phyloP scores from a whole-genome alignment of 2,797 vertebrate genomes.

The Lutjanus argentimaculatus region DNA sequence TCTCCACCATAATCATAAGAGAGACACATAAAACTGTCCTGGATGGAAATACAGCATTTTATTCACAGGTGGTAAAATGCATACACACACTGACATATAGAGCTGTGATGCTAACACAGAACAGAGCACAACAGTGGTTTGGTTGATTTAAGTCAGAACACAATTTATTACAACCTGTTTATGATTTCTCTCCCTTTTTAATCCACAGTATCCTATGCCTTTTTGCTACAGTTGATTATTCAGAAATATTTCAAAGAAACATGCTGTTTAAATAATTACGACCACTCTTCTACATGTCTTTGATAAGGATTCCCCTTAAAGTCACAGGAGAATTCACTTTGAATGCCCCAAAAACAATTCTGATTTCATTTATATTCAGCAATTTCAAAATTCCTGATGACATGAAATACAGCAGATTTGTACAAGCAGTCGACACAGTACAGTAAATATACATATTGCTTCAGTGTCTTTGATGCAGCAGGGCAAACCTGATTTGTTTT shows the following conservation, averaged over 20 bases:
- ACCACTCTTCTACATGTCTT: constrained; percentile 18
- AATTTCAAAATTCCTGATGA: constrained; percentile 54
- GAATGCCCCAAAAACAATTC: constrained; percentile 44
- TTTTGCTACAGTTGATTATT: constrained; percentile 63
- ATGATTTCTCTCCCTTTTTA: constrained; percentile 76
- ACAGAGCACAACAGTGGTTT: constrained; percentile 65
- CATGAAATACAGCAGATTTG: constrained; percentile 60
- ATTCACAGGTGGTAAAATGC: constrained; percentile 74
- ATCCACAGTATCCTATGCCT: constrained; percentile 74
- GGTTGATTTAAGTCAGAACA: constrained; percentile 59
- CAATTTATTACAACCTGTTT: constrained; percentile 51
- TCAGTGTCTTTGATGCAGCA: constrained; percentile 37
- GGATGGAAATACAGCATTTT: constrained; percentile 67
- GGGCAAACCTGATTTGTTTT: constrained; percentile 43
- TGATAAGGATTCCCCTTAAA: constrained; percentile 30
- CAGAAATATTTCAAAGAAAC: constrained; percentile 36
- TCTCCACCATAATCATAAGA: neutral
- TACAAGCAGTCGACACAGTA: constrained; percentile 36
- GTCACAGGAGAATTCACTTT: constrained; percentile 17
- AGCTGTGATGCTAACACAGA: constrained; percentile 55
- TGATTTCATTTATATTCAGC: constrained; percentile 48
- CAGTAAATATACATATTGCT: constrained; percentile 30
- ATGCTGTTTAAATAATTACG: constrained; percentile 47
- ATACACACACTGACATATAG: constrained; percentile 54
- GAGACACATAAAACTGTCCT: constrained; percentile 8